Evolutionary conservation across 2,113 vertebrate genomes (phyloP).

Genomic region (Megalops atlanticus): DNA sequence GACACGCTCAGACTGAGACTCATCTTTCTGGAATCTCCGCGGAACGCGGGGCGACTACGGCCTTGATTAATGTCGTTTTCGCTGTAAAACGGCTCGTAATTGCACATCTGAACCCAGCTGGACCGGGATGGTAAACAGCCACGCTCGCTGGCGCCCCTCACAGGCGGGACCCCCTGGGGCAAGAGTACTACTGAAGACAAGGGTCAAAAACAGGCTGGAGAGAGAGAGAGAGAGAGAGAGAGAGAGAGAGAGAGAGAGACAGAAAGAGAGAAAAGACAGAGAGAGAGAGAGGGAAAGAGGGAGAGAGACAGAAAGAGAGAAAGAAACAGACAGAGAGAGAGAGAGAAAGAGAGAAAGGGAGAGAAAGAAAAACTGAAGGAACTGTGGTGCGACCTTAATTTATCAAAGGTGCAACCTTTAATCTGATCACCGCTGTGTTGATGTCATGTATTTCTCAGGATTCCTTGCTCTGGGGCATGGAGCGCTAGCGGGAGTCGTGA

Average conservation of each 20-base stretch:
- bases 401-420: no score
- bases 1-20: not conserved
- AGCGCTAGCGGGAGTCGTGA: no score
- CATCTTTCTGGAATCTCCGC: not conserved
- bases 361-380: no score
- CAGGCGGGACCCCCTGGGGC: no score
- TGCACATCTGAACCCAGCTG: not conserved
- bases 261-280: not conserved
- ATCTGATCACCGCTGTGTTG: no score
- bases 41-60: not conserved
- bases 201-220: no score
- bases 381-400: no score
- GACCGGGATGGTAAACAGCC: not conserved
- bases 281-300: not conserved
- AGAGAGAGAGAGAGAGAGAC: not conserved
- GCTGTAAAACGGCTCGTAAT: not conserved
- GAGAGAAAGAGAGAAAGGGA: no score
- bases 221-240: not conserved
- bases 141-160: not conserved
- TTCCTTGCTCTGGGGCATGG: no score
- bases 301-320: not conserved
- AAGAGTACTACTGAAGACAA: no score
- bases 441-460: no score
- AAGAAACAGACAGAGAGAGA: not conserved
- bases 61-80: slow-evolving; percentile 1